phyloP scores from a whole-genome alignment of 2,113 vertebrate species.

The Brachyhypopomus gauderio region DNA sequence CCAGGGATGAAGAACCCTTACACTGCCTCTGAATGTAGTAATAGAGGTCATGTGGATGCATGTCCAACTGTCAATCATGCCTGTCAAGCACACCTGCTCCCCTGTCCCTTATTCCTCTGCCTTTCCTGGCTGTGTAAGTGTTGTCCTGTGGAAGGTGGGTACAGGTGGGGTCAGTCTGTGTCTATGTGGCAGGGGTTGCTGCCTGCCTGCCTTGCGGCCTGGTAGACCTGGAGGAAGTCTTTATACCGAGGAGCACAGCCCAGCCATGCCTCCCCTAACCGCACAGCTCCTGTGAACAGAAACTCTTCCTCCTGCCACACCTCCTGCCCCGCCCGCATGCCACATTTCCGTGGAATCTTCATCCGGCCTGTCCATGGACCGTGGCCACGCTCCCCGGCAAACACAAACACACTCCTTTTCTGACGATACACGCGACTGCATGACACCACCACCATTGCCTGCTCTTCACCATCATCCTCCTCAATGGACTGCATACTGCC shows the following conservation, averaged over 20 bases:
- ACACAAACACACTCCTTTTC: conserved; percentile 83
- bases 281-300: conserved; percentile 87
- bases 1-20: background rate
- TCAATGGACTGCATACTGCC: conserved; percentile 79
- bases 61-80: background rate
- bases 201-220: conserved; percentile 78
- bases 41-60: background rate
- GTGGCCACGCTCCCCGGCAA: conserved; percentile 66
- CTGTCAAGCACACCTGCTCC: too few relatives aligned
- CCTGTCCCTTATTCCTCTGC: background rate
- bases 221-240: conserved; percentile 88
- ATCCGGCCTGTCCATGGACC: conserved; percentile 85
- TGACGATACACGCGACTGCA: conserved; percentile 85
- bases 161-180: conserved; percentile 68
- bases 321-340: conserved; percentile 70
- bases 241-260: conserved; percentile 87
- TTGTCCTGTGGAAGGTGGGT: background rate
- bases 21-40: background rate
- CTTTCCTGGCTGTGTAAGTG: background rate
- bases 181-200: conserved; percentile 88
- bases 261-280: conserved; percentile 89
- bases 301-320: conserved; percentile 70
- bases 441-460: conserved; percentile 66
- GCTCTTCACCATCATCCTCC: conserved; percentile 56
- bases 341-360: conserved; percentile 76